Evolutionary conservation across 2,797 vertebrate genomes (phyloP).

Genomic region (Neoniphon sammara): DNA sequence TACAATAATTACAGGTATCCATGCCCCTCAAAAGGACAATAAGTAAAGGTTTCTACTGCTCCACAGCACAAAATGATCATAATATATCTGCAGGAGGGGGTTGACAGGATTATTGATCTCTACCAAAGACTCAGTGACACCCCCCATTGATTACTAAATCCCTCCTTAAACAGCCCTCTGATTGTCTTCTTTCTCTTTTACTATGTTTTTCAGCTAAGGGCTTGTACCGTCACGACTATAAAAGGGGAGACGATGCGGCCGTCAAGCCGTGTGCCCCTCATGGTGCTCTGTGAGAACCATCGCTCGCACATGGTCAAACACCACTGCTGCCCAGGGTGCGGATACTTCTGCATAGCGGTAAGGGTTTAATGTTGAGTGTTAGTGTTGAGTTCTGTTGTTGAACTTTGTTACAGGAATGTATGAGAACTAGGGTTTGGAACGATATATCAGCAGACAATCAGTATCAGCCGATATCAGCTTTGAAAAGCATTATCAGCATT

Average conservation of each 20-base stretch:
- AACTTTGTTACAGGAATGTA: not conserved
- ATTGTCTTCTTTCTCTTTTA: not conserved
- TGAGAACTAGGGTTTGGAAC: not conserved
- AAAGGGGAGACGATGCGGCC: constrained; percentile 95
- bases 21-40: no score
- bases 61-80: no score
- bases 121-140: no score
- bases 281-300: constrained; percentile 92
- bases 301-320: constrained; percentile 94
- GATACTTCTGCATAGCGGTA: constrained; percentile 92
- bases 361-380: constrained; percentile 43
- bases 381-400: not conserved
- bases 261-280: constrained; percentile 90
- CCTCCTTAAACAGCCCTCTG: not conserved
- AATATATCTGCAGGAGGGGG: no score
- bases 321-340: constrained; percentile 94
- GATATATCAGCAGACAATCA: no score
- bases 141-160: no score
- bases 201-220: constrained; percentile 81
- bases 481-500: no score
- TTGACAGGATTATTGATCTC: no score
- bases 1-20: not conserved
- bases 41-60: no score
- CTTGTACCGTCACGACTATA: constrained; percentile 85
- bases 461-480: no score